Conservation (phyloP, 2,888 invertebrate species). For the Stomorhina lunata region DNA sequence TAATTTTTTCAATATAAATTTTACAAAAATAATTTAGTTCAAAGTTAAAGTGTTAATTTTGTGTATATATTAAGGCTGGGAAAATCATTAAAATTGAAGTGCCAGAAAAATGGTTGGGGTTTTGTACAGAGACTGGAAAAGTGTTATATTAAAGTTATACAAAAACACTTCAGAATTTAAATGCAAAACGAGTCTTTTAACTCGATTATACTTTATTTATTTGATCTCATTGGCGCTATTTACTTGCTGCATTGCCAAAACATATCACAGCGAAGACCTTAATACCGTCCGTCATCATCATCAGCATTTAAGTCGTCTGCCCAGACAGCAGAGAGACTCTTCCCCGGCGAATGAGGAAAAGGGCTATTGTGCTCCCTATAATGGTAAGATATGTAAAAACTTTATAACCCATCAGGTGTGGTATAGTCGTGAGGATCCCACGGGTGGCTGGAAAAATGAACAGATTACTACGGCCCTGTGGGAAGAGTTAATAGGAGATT, state of each 20-base stretch:
- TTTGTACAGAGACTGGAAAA: not conserved
- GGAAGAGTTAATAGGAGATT: slow-evolving; percentile 90
- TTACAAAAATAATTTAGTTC: slow-evolving; percentile 5
- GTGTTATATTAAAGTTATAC: slow-evolving; percentile 12
- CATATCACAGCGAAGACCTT: slow-evolving; percentile 40
- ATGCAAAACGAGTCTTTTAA: not conserved
- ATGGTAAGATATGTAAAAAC: slow-evolving; percentile 89
- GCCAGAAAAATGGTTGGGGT: slow-evolving; percentile 45
- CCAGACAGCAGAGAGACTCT: slow-evolving; percentile 63
- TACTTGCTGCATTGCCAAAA: slow-evolving; percentile 37
- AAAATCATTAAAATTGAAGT: slow-evolving; percentile 23
- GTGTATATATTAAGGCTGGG: slow-evolving; percentile 20
- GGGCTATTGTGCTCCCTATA: slow-evolving; percentile 93
- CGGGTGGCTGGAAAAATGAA: slow-evolving; percentile 89
- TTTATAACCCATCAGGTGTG: slow-evolving; percentile 86
- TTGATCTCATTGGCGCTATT: slow-evolving; percentile 13
- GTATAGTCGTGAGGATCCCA: slow-evolving; percentile 85
- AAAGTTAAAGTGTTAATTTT: slow-evolving; percentile 17
- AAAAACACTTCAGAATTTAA: slow-evolving; percentile 10
- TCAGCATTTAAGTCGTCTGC: slow-evolving; percentile 68
- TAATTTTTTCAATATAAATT: not conserved
- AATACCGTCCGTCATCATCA: slow-evolving; percentile 68
- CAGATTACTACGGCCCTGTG: slow-evolving; percentile 90
- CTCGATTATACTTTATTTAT: not conserved
- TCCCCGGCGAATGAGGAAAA: slow-evolving; percentile 71